Evolutionary conservation across 1,140 invertebrate genomes (phyloP), one percentile per base, ranked within the genome.

Genomic region (Agrypnia vestita): DNA sequence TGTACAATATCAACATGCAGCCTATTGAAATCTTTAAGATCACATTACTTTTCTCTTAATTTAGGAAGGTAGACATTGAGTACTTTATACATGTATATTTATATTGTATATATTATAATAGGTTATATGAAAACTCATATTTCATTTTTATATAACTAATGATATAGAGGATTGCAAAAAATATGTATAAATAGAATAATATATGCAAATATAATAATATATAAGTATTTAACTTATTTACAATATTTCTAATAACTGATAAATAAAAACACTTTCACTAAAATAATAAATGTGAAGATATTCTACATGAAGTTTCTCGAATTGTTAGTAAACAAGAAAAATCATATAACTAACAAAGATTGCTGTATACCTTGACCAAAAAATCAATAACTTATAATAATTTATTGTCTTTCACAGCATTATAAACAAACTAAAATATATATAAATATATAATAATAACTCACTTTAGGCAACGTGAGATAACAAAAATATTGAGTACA

Each of bases 1-100:
- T 71, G 67, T 51, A 71, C 67, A 71, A 17, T 71, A 71, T 71
- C 47, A 71, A 71, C 67, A 71, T 71, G 67, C 49, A 71, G 49
- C 51, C 46, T 47, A 25, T 46, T 53, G 49, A 19, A 44, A 67
- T 71, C 67, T 51, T 19, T 19, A 6, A 62, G 59, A 71, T 53
- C 67, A 71, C 67, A 71, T 71, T 51, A 71, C 61, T 21, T 19
- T 71, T 49, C 21, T 71, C 47, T 51, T 21, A 71, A 71, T 49
- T 49, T 49, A 69, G 44, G 49, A 49, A 25, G 67, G 46, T 71
- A 71, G 49, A 71, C 44, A 51, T 67, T 35, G 62, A 67, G 15
- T 67, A 67, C 62, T n/a, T 67, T 67, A 15, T 56, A 56, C n/a
- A 56, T 56, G 17, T 56, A 13, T n/a, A 56, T n/a, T 56, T 17